Conservation (phyloP, 2,113 vertebrate species). For the Tiliqua scincoides region DNA sequence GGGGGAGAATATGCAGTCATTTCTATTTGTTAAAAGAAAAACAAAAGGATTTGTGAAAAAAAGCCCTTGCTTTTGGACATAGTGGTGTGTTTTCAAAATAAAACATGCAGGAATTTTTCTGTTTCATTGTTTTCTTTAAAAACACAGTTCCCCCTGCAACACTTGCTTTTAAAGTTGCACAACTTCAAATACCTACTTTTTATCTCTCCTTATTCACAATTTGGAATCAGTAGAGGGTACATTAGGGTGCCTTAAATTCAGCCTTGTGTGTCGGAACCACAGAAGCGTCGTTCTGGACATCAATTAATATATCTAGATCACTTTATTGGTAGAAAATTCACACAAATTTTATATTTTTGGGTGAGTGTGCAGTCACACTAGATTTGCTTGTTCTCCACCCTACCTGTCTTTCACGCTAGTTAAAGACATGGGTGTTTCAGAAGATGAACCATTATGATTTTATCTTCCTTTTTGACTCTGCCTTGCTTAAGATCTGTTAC, state of each 20-base stretch:
- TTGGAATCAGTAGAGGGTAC: not conserved
- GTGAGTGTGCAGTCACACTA: not conserved
- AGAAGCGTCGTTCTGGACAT: not conserved
- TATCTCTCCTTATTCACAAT: not conserved
- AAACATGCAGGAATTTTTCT: no score
- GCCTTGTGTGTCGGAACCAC: not conserved
- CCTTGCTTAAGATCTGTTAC: no score
- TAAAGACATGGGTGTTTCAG: not conserved
- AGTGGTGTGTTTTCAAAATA: no score
- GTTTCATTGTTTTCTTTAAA: no score
- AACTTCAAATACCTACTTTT: not conserved
- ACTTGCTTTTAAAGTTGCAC: not conserved
- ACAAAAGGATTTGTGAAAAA: not conserved
- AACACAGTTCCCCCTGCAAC: no score
- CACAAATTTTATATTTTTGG: not conserved
- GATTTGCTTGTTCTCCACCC: no score
- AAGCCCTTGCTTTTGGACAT: not conserved
- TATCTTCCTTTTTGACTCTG: no score
- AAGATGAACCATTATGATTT: no score
- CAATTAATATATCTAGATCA: not conserved
- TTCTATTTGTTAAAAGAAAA: not conserved
- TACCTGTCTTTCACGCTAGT: no score
- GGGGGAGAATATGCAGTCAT: not conserved
- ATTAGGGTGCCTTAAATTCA: not conserved
- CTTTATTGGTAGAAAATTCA: not conserved